Evolutionary conservation across 2,888 invertebrate species (phyloP).

Genomic region (Protonemura montana): DNA sequence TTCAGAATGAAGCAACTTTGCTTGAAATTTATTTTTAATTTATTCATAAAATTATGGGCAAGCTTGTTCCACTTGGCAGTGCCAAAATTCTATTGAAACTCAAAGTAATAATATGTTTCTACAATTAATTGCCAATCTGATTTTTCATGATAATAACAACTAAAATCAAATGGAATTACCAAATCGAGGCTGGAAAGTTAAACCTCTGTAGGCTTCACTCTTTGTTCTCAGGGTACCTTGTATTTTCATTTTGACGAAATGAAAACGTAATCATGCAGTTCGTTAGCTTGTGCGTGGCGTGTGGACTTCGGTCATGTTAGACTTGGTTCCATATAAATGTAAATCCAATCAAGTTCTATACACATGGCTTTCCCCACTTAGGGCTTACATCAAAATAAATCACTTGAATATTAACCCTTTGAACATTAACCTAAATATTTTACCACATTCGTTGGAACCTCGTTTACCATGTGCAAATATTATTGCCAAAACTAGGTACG

Average conservation of each 20-base stretch:
- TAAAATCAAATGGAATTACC: slow-evolving; percentile 36
- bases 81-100: too few relatives aligned
- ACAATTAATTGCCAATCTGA: slow-evolving; percentile 19
- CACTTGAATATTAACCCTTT: too few relatives aligned
- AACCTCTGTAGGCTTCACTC: slow-evolving; percentile 50
- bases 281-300: slow-evolving; percentile 43
- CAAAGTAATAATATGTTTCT: too few relatives aligned
- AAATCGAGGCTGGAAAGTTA: slow-evolving; percentile 64
- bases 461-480: background rate
- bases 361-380: too few relatives aligned
- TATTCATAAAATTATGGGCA: background rate
- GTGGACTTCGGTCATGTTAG: slow-evolving; percentile 46
- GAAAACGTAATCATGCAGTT: slow-evolving; percentile 38
- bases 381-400: too few relatives aligned
- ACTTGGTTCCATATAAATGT: slow-evolving; percentile 25
- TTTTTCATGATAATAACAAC: slow-evolving; percentile 39
- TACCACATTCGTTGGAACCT: background rate
- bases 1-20: background rate
- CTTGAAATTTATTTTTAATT: background rate
- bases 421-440: too few relatives aligned
- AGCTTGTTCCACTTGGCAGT: background rate
- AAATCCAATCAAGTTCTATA: too few relatives aligned
- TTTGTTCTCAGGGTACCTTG: slow-evolving; percentile 51
- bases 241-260: background rate
- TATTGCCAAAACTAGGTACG: background rate